Conservation (phyloP, 2,113 vertebrate genomes). For the human (Homo sapiens) region GRCh38 chr6:39817001-39817500, state of each 20-base stretch:
- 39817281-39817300: neutral
- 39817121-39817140: neutral
- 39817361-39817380: neutral
- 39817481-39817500: neutral
- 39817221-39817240: neutral
- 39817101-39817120: neutral
- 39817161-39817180: neutral
- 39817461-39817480: neutral
- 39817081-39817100: conserved; percentile 53
- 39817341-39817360: neutral
- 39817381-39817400: neutral
- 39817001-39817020: conserved; percentile 69
- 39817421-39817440: neutral
- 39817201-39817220: neutral
- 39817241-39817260: neutral
- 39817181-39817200: neutral
- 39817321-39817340: neutral
- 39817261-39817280: neutral
- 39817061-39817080: conserved; percentile 59
- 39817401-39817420: neutral
- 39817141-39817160: neutral
- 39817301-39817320: neutral
- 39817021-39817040: conserved; percentile 72
- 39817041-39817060: conserved; percentile 50
- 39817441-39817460: neutral